Conservation (phyloP, 2,888 invertebrate species). For the Papilio gigon region DNA sequence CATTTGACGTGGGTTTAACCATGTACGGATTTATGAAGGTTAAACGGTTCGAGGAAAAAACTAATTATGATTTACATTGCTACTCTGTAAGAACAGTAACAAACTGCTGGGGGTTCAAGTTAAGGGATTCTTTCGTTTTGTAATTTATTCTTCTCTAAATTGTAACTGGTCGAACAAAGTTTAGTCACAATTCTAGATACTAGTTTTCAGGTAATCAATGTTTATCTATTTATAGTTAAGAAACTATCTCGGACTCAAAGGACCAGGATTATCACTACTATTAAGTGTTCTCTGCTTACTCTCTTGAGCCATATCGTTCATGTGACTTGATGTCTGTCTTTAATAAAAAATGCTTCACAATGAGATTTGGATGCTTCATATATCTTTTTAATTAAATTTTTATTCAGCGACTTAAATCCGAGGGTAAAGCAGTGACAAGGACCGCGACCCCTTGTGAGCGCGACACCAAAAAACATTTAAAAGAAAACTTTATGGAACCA, state of each 20-base stretch:
- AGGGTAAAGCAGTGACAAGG: not conserved
- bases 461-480: not conserved
- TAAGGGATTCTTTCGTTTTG: not conserved
- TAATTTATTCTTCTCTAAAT: not conserved
- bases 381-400: conserved; percentile 16
- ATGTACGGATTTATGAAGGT: conserved; percentile 35
- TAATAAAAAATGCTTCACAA: not conserved
- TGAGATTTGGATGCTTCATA: conserved; percentile 7
- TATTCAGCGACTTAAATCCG: not conserved
- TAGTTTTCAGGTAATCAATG: not conserved
- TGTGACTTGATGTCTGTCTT: not conserved
- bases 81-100: not conserved
- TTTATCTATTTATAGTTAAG: not conserved
- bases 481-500: not conserved
- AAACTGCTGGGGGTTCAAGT: not conserved
- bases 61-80: conserved; percentile 23
- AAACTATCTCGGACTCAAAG: not conserved
- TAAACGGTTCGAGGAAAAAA: conserved; percentile 31
- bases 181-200: not conserved
- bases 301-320: too few species aligned
- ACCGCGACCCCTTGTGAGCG: conserved; percentile 3
- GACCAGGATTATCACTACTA: not conserved
- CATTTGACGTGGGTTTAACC: conserved; percentile 39
- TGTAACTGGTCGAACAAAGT: not conserved
- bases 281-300: not conserved